Base-by-base conservation (phyloP, 2,797 vertebrate genomes). In the Chelidonichthys spinosus region DNA sequence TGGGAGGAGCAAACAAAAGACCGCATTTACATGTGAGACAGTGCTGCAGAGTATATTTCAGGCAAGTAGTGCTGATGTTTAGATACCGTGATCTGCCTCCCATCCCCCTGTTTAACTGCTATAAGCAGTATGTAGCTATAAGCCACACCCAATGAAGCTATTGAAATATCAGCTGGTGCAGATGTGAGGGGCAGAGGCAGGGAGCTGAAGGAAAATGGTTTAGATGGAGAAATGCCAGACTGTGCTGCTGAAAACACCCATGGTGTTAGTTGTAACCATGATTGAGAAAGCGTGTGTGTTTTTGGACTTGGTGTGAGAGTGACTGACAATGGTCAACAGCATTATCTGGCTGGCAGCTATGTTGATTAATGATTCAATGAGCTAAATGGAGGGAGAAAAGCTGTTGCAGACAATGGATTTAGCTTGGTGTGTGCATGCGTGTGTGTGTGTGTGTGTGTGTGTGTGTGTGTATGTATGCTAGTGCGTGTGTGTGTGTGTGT, bases 231-330 rank as follows among this genome's bases (percentile, higher is more conserved):
- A 35, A 80, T 68, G 52, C 80, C 32, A 61, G 58, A 64, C 56
- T 70, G 49, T 61, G 50, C 69, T 47, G 54, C 69, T 61, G 47
- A 46, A 39, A 55, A 47, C 39, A 47, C 33, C 15, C 15, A 14
- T 7, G 14, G 14, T 50, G 25, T 64, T 63, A 3, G 33, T 64
- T 76, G 65, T 37, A 14, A 61, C 17, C 32, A 14, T 61, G 49
- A 50, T 42, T 32, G 25, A 40, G 47, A 52, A 40, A 35, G 64
- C 66, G 36, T 46, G 55, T 67, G 39, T 80, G 40, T 69, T 81
- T 74, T 72, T 94, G 94, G 82, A 94, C 90, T 76, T 50, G 91
- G 94, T 85, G 91, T 93, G 85, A 92, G 94, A 95, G 94, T 90
- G 91, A 94, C 58, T 73, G 74, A 84, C 70, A 70, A 63, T 69